Evolutionary conservation across 2,113 vertebrate species (phyloP).

Genomic region (Chloropsis hardwickii): DNA sequence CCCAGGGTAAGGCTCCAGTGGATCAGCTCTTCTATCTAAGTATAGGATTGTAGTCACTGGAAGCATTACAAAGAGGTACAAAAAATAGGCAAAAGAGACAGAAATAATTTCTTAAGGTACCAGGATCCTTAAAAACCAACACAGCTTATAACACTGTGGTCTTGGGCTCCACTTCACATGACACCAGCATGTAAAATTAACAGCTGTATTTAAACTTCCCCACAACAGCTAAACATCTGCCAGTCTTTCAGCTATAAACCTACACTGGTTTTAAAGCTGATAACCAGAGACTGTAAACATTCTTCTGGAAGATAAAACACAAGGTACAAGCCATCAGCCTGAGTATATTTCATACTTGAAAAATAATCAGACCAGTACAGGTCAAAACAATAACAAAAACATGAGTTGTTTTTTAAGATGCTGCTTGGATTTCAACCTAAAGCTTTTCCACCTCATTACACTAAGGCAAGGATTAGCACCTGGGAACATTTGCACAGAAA

Average conservation of each 20-base stretch:
- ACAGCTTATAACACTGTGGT: background rate
- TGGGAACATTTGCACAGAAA: background rate
- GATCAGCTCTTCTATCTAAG: slow-evolving; percentile 53
- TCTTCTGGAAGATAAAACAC: background rate
- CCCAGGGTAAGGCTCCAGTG: slow-evolving; percentile 49
- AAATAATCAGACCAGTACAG: background rate
- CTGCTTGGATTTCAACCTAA: background rate
- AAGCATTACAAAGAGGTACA: background rate
- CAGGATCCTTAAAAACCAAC: background rate
- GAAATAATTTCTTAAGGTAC: background rate
- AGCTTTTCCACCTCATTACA: background rate
- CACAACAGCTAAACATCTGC: background rate
- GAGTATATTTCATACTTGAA: background rate
- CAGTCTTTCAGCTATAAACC: background rate
- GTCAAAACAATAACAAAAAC: background rate
- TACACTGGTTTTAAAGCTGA: background rate
- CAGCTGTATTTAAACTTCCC: background rate
- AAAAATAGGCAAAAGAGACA: background rate
- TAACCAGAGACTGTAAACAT: background rate
- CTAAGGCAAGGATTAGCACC: background rate
- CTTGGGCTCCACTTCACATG: background rate
- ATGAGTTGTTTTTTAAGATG: background rate
- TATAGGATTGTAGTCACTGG: slow-evolving; percentile 1
- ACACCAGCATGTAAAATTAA: background rate
- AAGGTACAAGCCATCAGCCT: background rate